These are phyloP conservation scores for Pitta sordida DNA, from an alignment of 2,113 vertebrate genomes.

Conservation along the genomic window DNA sequence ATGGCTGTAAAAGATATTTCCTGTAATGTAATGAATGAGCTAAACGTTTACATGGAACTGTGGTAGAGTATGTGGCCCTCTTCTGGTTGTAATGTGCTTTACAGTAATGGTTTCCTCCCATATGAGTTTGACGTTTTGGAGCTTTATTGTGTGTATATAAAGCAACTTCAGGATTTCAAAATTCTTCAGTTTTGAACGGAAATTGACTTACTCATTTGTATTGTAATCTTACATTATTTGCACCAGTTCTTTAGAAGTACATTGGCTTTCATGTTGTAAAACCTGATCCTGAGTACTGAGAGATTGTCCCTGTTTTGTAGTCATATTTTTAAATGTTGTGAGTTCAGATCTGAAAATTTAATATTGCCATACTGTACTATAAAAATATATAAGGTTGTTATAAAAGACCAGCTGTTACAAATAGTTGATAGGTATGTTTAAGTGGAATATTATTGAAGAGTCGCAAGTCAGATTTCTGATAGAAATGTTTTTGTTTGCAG, in stretches of 20 bases:
- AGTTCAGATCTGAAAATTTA: not conserved
- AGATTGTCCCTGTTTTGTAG: not conserved
- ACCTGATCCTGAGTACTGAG: not conserved
- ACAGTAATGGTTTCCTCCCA: not conserved
- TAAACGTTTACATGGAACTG: not conserved
- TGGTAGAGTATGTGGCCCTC: not conserved
- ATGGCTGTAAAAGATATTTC: not conserved
- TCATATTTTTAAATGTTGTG: not conserved
- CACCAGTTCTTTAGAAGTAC: not conserved
- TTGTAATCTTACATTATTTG: not conserved
- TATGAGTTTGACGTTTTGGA: too few species aligned
- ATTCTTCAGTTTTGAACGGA: not conserved
- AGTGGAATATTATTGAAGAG: not conserved
- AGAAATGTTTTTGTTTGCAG: slow-evolving; percentile 20
- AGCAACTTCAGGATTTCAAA: too few species aligned
- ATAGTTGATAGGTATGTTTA: not conserved
- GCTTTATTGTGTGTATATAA: not conserved
- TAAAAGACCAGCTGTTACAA: not conserved
- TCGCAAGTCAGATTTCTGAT: not conserved
- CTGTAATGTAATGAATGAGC: not conserved
- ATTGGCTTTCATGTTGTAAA: not conserved
- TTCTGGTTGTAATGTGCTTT: not conserved
- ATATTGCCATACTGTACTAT: not conserved
- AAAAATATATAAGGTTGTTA: not conserved
- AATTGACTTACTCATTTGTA: not conserved